Evolutionary conservation across 2,113 vertebrate species (phyloP).

Genomic region (Tetrax tetrax): DNA sequence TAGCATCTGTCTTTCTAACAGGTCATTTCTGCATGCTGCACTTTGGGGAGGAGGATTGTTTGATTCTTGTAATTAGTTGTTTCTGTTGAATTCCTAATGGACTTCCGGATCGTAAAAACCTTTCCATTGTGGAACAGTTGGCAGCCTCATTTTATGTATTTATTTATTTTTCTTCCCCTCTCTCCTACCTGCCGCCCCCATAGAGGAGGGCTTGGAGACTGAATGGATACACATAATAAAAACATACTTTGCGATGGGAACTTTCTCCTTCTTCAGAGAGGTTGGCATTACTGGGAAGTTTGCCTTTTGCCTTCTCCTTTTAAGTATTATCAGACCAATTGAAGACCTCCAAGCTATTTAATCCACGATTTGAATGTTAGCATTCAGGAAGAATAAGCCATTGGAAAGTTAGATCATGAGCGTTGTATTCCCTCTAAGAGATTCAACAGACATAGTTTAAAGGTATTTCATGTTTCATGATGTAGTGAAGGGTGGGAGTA

Average conservation of each 20-base stretch:
- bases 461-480: background rate
- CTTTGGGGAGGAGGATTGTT: background rate
- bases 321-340: background rate
- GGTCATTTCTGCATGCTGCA: slow-evolving; percentile 30
- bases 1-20: slow-evolving; percentile 54
- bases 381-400: background rate
- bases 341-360: background rate
- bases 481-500: background rate
- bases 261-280: background rate
- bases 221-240: background rate
- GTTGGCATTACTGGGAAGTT: background rate
- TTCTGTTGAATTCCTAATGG: slow-evolving; percentile 57
- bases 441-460: background rate
- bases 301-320: background rate
- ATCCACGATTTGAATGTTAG: background rate
- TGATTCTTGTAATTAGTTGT: slow-evolving; percentile 61
- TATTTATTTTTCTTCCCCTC: background rate
- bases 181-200: background rate
- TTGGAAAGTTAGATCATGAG: background rate
- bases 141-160: background rate
- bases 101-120: slow-evolving; percentile 22
- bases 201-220: background rate
- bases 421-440: background rate
- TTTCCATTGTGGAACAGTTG: slow-evolving; percentile 13
- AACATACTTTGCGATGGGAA: background rate